Evolutionary conservation across 2,113 vertebrate species (phyloP).

Genomic region (Sylvia atricapilla): DNA sequence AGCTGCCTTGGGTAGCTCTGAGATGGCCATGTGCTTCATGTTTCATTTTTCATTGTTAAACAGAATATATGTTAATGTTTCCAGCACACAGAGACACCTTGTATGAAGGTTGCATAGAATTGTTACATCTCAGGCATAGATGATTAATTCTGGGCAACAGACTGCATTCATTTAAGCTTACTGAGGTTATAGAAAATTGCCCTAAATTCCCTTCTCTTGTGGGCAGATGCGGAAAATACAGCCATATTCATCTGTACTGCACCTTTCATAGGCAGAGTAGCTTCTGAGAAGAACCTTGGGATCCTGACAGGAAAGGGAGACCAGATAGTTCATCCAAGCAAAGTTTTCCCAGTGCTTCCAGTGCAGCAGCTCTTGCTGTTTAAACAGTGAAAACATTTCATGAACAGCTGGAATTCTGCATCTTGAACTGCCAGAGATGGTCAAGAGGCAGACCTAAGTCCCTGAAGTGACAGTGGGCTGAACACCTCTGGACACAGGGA

Average conservation of each 20-base stretch:
- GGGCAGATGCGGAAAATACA: background rate
- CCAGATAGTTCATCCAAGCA: background rate
- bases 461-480: background rate
- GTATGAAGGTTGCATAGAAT: background rate
- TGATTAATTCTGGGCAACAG: background rate
- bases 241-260: background rate
- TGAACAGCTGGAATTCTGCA: background rate
- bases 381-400: background rate
- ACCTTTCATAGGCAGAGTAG: background rate
- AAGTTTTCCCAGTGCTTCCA: background rate
- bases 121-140: background rate
- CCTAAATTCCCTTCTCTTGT: background rate
- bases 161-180: background rate
- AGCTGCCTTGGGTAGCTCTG: background rate
- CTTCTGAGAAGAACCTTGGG: background rate
- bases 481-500: background rate
- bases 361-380: background rate
- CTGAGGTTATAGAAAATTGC: background rate
- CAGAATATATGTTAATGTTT: background rate
- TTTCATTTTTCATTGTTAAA: background rate
- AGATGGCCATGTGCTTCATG: background rate
- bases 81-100: background rate
- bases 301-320: background rate
- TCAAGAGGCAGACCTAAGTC: rapidly evolving
- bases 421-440: background rate